Conservation (phyloP, 2,113 vertebrate species). For the Solenodon paradoxus region DNA sequence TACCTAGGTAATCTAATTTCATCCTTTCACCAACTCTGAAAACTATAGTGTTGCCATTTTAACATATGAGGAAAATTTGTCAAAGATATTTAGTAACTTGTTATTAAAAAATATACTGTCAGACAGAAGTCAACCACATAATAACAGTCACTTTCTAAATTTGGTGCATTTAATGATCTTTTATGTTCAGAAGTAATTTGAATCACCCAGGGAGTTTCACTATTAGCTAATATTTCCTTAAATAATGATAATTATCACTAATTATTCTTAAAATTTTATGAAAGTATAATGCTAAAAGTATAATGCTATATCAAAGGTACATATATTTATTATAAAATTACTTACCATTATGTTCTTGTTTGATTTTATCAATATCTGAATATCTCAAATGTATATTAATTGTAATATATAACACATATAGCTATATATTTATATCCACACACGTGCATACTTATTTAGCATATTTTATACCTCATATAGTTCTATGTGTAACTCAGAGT, state of each 20-base stretch:
- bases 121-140: background rate
- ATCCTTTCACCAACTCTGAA: background rate
- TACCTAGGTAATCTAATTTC: background rate
- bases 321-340: background rate
- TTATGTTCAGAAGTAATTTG: background rate
- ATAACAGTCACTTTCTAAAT: background rate
- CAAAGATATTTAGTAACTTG: background rate
- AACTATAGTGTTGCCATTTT: background rate
- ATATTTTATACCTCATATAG: background rate
- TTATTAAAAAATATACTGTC: background rate
- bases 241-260: background rate
- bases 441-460: background rate
- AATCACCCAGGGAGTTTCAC: background rate
- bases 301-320: background rate
- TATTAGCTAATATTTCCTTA: background rate
- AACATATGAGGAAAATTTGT: background rate
- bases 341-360: background rate
- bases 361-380: background rate
- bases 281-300: background rate
- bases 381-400: background rate
- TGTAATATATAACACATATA: background rate
- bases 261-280: background rate
- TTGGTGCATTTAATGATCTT: background rate
- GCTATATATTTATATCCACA: background rate
- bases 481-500: background rate